Evolutionary conservation across 2,113 vertebrate genomes (phyloP).

Genomic region (Ptilonorhynchus violaceus): DNA sequence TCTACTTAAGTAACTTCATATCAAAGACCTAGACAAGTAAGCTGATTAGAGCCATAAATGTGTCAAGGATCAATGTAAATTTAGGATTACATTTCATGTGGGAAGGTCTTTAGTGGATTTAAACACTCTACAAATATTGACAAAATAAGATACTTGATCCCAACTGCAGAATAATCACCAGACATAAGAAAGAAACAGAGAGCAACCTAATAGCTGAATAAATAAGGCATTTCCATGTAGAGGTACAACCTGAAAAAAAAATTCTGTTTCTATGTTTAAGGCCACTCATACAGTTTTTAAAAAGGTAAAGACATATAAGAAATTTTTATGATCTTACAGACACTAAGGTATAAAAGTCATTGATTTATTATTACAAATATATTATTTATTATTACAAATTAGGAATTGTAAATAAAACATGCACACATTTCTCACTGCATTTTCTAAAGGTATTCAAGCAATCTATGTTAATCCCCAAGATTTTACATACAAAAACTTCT

Average conservation of each 20-base stretch:
- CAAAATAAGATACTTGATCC: conserved; percentile 11
- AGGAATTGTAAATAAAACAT: not conserved
- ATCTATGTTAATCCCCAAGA: not conserved
- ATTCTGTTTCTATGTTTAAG: not conserved
- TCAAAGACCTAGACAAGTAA: not conserved
- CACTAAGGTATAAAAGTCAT: not conserved
- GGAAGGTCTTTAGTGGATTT: not conserved
- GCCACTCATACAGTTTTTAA: not conserved
- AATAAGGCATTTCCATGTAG: not conserved
- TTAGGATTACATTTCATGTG: conserved; percentile 17
- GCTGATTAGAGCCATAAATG: conserved; percentile 21
- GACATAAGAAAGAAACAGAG: not conserved
- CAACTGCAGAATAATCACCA: not conserved
- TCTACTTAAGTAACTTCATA: conserved; percentile 33
- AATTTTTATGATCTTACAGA: not conserved
- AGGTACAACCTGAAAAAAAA: not conserved
- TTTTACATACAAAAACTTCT: not conserved
- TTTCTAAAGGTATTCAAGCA: not conserved
- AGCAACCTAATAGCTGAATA: not conserved
- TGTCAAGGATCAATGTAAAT: conserved; percentile 18
- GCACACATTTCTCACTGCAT: not conserved
- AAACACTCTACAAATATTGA: conserved; percentile 16
- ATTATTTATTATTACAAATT: too few relatives aligned
- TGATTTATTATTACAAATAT: not conserved
- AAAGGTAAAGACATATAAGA: not conserved